These are phyloP conservation scores for Hydractinia echinata DNA, from an alignment of 30 jellyfish, hydroid and myxozoan species.

Conservation along the genomic window DNA sequence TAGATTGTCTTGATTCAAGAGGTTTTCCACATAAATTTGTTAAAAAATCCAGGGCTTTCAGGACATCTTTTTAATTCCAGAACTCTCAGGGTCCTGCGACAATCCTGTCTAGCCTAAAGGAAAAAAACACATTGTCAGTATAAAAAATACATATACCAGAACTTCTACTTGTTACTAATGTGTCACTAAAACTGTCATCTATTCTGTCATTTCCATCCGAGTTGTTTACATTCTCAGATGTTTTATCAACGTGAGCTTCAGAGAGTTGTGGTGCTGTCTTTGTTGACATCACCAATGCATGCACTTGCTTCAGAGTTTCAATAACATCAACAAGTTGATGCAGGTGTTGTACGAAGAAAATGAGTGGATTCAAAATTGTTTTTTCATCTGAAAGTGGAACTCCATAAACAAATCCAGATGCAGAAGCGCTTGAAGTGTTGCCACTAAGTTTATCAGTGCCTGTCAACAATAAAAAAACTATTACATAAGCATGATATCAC, in stretches of 20 bases:
- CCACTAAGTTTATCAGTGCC: no score
- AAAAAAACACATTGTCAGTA: background rate
- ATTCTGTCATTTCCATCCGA: background rate
- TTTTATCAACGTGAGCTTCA: background rate
- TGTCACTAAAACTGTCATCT: background rate
- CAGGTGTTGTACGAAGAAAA: conserved; percentile 39
- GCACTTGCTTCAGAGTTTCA: conserved; percentile 58
- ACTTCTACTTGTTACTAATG: background rate
- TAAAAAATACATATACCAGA: background rate
- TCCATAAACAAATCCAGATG: conserved; percentile 20
- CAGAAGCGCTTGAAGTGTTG: no score
- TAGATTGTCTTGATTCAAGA: no score
- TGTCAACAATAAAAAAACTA: no score
- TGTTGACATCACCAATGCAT: conserved; percentile 25
- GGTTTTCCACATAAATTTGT: no score
- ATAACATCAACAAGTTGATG: conserved; percentile 46
- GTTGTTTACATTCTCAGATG: background rate
- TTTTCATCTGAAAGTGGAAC: conserved; percentile 63
- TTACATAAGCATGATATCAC: no score
- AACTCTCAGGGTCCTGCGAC: no score
- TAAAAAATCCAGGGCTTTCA: no score
- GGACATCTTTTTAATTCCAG: no score
- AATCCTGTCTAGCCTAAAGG: no score
- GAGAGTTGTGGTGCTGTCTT: conserved; percentile 42
- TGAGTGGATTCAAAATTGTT: conserved; percentile 48